These are phyloP conservation scores for Jacana jacana DNA, from an alignment of 2,113 vertebrate species.

Conservation along the genomic window DNA sequence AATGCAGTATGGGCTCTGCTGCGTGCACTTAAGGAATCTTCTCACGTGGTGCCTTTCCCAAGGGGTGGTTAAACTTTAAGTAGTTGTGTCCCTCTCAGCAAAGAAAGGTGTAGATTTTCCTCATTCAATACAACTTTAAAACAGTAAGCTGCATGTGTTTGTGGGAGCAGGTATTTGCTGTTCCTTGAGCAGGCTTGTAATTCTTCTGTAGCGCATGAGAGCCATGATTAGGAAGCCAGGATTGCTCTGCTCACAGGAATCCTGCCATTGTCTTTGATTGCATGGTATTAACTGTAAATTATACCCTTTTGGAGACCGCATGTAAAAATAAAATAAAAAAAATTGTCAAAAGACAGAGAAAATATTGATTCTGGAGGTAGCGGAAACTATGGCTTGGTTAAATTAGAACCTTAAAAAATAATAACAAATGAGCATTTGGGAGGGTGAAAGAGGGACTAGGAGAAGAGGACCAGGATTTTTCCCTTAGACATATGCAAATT, in stretches of 20 bases:
- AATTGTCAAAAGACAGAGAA: conserved; percentile 80
- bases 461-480: neutral
- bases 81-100: neutral
- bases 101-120: neutral
- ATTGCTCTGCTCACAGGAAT: conserved; percentile 65
- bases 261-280: conserved; percentile 79
- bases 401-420: conserved; percentile 71
- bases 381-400: conserved; percentile 68
- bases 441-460: neutral
- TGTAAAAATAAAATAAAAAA: conserved; percentile 79
- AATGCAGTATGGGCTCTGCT: neutral
- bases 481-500: neutral
- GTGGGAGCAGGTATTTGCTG: neutral
- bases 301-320: conserved; percentile 75
- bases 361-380: conserved; percentile 70
- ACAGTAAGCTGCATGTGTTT: neutral
- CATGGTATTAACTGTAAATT: conserved; percentile 80
- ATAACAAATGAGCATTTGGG: conserved; percentile 35
- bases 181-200: conserved; percentile 11
- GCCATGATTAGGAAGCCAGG: conserved; percentile 69
- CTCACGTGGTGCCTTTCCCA: neutral
- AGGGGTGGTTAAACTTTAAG: neutral
- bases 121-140: neutral
- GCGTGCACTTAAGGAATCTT: neutral
- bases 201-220: conserved; percentile 40